Percentiles rank a stretch among this genome's conserved stretches.
These are phyloP conservation scores for Arrhopalites spinosus DNA, from an alignment of 2,888 invertebrate genomes.

Conservation along the genomic window DNA sequence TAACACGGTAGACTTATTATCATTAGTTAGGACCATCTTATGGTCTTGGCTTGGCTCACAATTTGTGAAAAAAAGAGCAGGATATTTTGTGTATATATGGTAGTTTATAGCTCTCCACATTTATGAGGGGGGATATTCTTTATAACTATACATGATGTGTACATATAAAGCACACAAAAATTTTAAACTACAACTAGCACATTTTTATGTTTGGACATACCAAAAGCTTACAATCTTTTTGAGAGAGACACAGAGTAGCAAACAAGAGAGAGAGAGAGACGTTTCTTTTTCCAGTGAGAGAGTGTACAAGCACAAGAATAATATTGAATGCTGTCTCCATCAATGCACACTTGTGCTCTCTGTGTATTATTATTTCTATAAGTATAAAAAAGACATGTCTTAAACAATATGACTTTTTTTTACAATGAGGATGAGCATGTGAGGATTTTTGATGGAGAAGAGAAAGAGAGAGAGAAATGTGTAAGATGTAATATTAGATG, in stretches of 20 bases:
- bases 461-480: background rate
- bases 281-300: background rate
- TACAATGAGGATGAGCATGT: slow-evolving; percentile 21
- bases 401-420: slow-evolving; percentile 29
- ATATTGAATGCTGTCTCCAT: background rate
- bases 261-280: background rate
- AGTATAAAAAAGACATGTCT: background rate
- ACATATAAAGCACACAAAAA: background rate
- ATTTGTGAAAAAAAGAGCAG: slow-evolving; percentile 5
- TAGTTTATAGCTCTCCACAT: background rate
- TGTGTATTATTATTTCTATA: background rate
- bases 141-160: background rate
- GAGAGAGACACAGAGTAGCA: background rate
- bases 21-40: slow-evolving; percentile 10
- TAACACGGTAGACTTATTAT: slow-evolving; percentile 9
- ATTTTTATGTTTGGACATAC: background rate
- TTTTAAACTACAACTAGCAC: background rate
- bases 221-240: background rate
- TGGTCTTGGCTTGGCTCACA: background rate
- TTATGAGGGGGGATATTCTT: slow-evolving; percentile 6
- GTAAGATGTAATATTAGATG: slow-evolving; percentile 1
- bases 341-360: background rate
- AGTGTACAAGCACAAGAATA: background rate
- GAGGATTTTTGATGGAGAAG: slow-evolving; percentile 14
- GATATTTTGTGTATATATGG: background rate